These are phyloP conservation scores for Microplitis demolitor DNA, from an alignment of 1,140 invertebrate genomes.

Conservation along the genomic window DNA sequence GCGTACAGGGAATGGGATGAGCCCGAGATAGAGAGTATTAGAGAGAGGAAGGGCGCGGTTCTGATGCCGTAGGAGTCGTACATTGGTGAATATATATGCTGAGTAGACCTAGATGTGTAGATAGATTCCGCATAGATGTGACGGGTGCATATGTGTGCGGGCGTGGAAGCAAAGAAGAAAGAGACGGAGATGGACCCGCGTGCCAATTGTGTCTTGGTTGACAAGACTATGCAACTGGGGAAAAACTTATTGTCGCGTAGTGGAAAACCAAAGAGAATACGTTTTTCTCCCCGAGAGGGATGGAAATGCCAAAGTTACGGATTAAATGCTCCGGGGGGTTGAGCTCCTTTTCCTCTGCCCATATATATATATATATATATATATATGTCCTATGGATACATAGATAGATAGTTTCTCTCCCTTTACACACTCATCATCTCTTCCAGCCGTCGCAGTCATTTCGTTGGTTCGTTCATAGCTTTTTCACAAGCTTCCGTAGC, in stretches of 20 bases:
- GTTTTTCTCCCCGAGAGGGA: constrained; percentile 30
- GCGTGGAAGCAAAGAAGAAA: constrained; percentile 58
- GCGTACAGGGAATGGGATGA: constrained; percentile 56
- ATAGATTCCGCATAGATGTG: constrained; percentile 26
- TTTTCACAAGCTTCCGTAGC: background rate
- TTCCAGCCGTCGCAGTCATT: constrained; percentile 8
- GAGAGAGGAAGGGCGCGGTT: constrained; percentile 46
- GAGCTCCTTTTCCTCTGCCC: background rate
- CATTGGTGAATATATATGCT: constrained; percentile 32
- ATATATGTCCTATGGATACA: too few relatives aligned
- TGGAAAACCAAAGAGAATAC: constrained; percentile 53
- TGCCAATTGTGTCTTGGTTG: constrained; percentile 53
- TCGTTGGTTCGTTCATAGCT: constrained; percentile 2
- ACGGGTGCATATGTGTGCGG: constrained; percentile 38
- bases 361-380: too few relatives aligned
- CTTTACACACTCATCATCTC: background rate
- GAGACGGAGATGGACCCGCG: constrained; percentile 41
- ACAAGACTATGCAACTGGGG: constrained; percentile 47
- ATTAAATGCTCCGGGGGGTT: constrained; percentile 38
- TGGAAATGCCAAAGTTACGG: constrained; percentile 46
- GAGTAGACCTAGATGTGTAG: background rate
- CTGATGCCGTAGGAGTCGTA: background rate
- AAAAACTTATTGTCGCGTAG: constrained; percentile 53
- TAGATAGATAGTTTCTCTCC: background rate
- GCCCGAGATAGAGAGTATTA: constrained; percentile 36